Conservation (phyloP, 2,113 vertebrate genomes). For the Callaeas wilsoni region DNA sequence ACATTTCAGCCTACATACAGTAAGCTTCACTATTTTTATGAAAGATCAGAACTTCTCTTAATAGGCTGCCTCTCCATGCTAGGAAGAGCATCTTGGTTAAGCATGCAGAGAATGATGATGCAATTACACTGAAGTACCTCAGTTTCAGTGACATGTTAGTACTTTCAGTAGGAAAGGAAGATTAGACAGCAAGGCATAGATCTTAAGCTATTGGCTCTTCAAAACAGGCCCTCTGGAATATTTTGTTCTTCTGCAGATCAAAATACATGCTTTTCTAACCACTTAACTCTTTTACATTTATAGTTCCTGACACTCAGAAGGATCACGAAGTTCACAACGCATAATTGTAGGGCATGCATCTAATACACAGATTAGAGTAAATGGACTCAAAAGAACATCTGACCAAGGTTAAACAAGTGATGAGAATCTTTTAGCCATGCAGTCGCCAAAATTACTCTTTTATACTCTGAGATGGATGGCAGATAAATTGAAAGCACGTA, state of each 20-base stretch:
- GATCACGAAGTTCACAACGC: background rate
- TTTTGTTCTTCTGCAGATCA: background rate
- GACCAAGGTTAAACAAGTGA: background rate
- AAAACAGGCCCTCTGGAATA: background rate
- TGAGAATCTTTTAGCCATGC: background rate
- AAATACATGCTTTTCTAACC: background rate
- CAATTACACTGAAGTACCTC: background rate
- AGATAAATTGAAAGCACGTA: background rate
- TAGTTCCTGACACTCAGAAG: background rate
- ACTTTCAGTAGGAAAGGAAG: background rate
- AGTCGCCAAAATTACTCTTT: background rate
- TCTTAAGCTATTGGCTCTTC: background rate
- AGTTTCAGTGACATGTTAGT: background rate
- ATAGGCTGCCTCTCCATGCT: background rate
- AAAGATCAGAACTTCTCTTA: constrained; percentile 3
- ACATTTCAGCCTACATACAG: background rate
- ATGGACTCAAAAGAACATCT: background rate
- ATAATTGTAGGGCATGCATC: background rate
- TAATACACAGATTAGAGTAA: background rate
- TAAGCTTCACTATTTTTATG: background rate
- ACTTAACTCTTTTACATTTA: background rate
- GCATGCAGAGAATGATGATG: background rate
- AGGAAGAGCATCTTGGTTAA: background rate
- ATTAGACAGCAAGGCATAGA: background rate
- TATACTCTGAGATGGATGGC: background rate